Percentiles rank a stretch among this genome's conserved stretches.
phyloP scores from a whole-genome alignment of 1,140 invertebrate species.

The Pristionchus pacificus region DNA sequence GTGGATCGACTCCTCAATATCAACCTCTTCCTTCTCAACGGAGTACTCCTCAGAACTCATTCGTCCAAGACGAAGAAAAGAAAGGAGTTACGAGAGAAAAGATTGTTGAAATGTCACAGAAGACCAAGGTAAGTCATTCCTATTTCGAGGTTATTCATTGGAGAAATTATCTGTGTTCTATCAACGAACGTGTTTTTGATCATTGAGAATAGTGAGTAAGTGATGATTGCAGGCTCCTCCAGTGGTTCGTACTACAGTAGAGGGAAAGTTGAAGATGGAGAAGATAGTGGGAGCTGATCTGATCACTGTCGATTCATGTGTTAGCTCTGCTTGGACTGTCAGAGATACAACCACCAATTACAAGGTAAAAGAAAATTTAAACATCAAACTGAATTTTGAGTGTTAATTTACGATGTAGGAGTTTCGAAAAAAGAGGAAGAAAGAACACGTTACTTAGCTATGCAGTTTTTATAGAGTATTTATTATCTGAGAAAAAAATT shows the following conservation, averaged over 20 bases:
- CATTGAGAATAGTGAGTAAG: no score
- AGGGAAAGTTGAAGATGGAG: conserved; percentile 37
- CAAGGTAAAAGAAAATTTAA: conserved; percentile 20
- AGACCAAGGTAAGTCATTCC: neutral
- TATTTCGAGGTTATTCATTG: no score
- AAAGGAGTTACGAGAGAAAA: neutral
- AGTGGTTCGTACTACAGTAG: conserved; percentile 34
- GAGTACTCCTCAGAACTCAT: neutral
- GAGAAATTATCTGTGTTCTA: no score
- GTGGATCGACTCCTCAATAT: neutral
- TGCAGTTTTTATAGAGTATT: no score
- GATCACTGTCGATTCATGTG: conserved; percentile 35
- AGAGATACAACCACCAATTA: conserved; percentile 38
- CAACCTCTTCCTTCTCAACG: neutral
- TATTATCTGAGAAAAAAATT: neutral
- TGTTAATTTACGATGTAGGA: no score
- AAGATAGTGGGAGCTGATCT: conserved; percentile 38
- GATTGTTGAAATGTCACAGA: neutral
- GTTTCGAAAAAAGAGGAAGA: no score
- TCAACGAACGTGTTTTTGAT: no score
- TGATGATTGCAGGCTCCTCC: conserved; percentile 5
- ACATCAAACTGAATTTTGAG: neutral
- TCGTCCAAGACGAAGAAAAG: no score
- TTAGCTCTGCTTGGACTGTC: conserved; percentile 35
- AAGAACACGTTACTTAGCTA: no score